Base-by-base conservation (phyloP, 1,140 invertebrate genomes). In the Phocides pigmalion region DNA sequence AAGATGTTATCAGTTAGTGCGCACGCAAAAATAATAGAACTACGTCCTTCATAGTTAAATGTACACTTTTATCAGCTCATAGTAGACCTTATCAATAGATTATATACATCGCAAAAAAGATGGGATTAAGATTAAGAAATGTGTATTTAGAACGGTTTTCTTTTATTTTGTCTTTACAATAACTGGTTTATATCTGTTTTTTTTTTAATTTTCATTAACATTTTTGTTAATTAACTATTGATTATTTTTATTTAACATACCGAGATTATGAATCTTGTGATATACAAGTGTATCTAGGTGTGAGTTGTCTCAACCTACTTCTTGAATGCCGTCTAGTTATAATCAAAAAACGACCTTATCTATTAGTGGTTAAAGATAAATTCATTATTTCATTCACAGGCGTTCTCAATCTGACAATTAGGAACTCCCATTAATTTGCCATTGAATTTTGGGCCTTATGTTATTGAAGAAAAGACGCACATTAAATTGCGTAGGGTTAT, bases 221-320 rank as follows among this genome's bases (percentile, higher is more conserved):
- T 46, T n/a, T n/a, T n/a, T n/a, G n/a, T n/a, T n/a, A 50, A 47
- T 68, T 64, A 62, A 71, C 68, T 69, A 78, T 76, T 72, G 68
- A 69, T 59, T n/a, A n/a, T n/a, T n/a, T n/a, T n/a, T n/a, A n/a
- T n/a, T n/a, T n/a, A n/a, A n/a, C n/a, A n/a, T n/a, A n/a, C n/a
- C n/a, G n/a, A 81, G 69, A 79, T 84, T 85, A 86, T 87, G 82
- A 84, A 82, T 81, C 81, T 90, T 76, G 79, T 88, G 81, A 90
- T 87, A 80, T 81, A 84, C 84, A 87, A 79, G 81, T 84, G 81
- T 87, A 79, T 75, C 77, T 81, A 78, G 79, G 82, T 76, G 80
- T 82, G 82, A 79, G 81, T 84, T 84, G 80, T 87, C 81, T 87
- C 86, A 90, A 88, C 88, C 88, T 87, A 88, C 84, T 86, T 89